These are phyloP conservation scores for Ceratothoa steindachneri DNA, from an alignment of 2,888 invertebrate species.

Conservation along the genomic window DNA sequence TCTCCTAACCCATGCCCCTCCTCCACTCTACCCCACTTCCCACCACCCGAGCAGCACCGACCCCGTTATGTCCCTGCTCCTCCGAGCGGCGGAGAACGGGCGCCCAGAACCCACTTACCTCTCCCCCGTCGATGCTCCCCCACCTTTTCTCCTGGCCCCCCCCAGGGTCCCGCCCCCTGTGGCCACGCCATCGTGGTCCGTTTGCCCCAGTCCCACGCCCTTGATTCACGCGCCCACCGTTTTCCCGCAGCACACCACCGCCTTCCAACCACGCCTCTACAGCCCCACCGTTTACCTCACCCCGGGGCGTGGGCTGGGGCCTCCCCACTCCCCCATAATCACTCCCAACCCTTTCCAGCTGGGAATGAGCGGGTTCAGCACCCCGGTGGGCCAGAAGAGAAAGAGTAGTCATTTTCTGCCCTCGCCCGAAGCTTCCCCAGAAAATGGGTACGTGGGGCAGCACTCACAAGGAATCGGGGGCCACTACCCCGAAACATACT, in stretches of 20 bases:
- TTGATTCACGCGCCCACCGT: constrained; percentile 5
- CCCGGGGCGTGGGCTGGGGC: constrained; percentile 21
- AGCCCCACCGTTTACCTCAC: constrained; percentile 34
- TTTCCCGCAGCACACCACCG: constrained; percentile 1
- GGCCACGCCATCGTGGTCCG: not conserved
- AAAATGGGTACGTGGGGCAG: constrained; percentile 57
- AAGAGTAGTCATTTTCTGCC: constrained; percentile 55
- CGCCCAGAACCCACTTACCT: constrained; percentile 47
- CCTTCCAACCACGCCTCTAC: constrained; percentile 25
- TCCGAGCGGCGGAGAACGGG: constrained; percentile 25
- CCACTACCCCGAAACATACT: constrained; percentile 58
- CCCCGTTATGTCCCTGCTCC: constrained; percentile 34
- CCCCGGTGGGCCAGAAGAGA: constrained; percentile 54
- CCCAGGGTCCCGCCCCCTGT: constrained; percentile 27
- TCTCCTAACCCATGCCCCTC: constrained; percentile 39
- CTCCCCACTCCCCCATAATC: constrained; percentile 9
- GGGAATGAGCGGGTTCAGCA: constrained; percentile 33
- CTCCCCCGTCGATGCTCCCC: constrained; percentile 42
- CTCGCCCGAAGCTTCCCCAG: constrained; percentile 57
- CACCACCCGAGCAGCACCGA: constrained; percentile 3
- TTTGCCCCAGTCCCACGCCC: constrained; percentile 18
- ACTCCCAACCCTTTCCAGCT: constrained; percentile 22
- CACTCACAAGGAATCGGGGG: constrained; percentile 59
- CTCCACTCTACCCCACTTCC: constrained; percentile 24
- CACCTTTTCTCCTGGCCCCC: constrained; percentile 45